phyloP scores from a whole-genome alignment of 1,140 invertebrate genomes.

The Lepidurus arcticus region DNA sequence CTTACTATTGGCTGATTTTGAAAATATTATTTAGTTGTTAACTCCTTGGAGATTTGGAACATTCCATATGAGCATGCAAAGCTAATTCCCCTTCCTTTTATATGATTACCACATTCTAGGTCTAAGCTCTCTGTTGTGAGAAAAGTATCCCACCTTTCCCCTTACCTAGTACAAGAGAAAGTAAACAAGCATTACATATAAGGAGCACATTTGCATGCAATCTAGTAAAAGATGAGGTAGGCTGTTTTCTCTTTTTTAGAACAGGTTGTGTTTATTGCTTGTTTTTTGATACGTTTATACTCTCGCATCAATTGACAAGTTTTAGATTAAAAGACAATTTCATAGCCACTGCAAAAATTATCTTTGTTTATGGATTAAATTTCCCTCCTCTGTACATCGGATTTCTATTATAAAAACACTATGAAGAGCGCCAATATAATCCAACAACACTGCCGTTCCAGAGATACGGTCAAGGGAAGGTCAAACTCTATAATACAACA shows the following conservation, averaged over 20 bases:
- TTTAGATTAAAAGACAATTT: neutral
- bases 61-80: no score
- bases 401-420: conserved; percentile 7
- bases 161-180: no score
- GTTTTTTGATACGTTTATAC: neutral
- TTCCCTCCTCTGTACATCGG: neutral
- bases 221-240: neutral
- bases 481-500: neutral
- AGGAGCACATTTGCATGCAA: no score
- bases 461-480: neutral
- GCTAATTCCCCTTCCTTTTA: no score
- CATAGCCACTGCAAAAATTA: neutral
- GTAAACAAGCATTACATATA: no score
- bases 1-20: neutral
- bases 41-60: no score
- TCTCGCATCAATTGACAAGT: no score
- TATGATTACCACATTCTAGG: no score
- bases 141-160: no score
- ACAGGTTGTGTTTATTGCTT: conserved; percentile 1
- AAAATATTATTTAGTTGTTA: no score
- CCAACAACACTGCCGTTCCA: neutral
- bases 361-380: neutral
- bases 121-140: no score
- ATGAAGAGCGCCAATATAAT: neutral
- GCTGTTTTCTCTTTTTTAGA: neutral